Base-by-base conservation (phyloP, 2,888 invertebrate genomes). In the Melanchra persicariae region DNA sequence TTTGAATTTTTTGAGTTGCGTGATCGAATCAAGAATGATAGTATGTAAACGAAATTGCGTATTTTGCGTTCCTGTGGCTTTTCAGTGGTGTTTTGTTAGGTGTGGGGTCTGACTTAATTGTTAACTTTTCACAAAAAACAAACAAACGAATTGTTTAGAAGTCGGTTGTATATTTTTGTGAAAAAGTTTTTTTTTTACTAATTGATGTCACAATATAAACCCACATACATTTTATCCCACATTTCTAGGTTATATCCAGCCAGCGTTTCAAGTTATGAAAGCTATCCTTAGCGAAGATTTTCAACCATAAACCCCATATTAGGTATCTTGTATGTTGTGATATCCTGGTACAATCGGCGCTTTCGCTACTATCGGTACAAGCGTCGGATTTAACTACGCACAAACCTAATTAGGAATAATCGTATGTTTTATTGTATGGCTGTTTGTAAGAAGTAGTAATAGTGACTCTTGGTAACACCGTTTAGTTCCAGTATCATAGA, bases 261-360 rank as follows among this genome's bases (percentile, higher is more conserved):
- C 43, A 51, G 26, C n/a, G 7, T 72, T 60, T 45, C 51, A 17
- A 22, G 49, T 59, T 70, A 59, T 3, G n/a, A 72, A 70, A 72
- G 43, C 34, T 22, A 70, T 72, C 1, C 5, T 45, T 30, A 52
- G 45, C 10, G 7, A 61, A 73, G 26, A 73, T 73, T 71, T 73
- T 73, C 62, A 61, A 71, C 62, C 19, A 37, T 61, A 45, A 73
- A 71, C 15, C 12, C 61, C 62, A 4, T 70, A 70, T 73, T 52
- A 61, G 73, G 73, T 60, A 60, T 45, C 43, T 70, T 72, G 60
- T 34, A 45, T 52, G 15, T 12, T 37, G 17, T 52, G 52, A 52
- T 37, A 8, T 71, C 62, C 45, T 61, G 73, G 52, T 70, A 45
- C 34, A 24, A 51, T 43, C 24, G 3, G 8, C 5, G 34, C 61